A percentile compares a stretch with the other conserved stretches of the same genome.
These are phyloP conservation scores for Rhagoletis pomonella DNA, from an alignment of 1,140 invertebrate genomes.

Conservation along the genomic window DNA sequence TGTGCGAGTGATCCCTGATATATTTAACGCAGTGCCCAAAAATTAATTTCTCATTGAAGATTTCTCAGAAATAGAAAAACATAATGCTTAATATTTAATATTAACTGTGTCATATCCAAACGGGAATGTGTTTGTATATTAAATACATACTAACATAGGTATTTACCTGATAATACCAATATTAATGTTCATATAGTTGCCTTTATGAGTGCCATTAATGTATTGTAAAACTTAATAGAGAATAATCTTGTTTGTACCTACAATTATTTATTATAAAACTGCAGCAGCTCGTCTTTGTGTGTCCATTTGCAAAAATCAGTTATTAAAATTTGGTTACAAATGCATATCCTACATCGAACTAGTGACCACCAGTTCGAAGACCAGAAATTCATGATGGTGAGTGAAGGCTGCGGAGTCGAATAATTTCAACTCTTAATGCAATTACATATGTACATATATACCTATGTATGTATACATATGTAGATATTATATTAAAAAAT, in stretches of 20 bases:
- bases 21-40: background rate
- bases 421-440: too few relatives aligned
- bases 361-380: constrained; percentile 73
- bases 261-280: background rate
- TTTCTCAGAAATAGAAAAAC: background rate
- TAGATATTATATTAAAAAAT: too few relatives aligned
- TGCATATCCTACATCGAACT: constrained; percentile 73
- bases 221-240: constrained; percentile 15
- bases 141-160: background rate
- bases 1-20: background rate
- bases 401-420: constrained; percentile 37
- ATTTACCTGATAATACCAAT: background rate
- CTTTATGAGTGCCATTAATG: constrained; percentile 69
- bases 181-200: constrained; percentile 60
- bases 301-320: background rate
- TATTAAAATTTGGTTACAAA: constrained; percentile 54
- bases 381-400: constrained; percentile 74
- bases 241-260: constrained; percentile 45
- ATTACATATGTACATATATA: too few relatives aligned
- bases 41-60: background rate
- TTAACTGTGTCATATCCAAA: background rate
- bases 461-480: too few relatives aligned
- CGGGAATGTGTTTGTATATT: background rate
- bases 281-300: background rate
- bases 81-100: background rate